Base-by-base conservation (phyloP, 2,888 invertebrate genomes). In the Drosophila aldrichi region DNA sequence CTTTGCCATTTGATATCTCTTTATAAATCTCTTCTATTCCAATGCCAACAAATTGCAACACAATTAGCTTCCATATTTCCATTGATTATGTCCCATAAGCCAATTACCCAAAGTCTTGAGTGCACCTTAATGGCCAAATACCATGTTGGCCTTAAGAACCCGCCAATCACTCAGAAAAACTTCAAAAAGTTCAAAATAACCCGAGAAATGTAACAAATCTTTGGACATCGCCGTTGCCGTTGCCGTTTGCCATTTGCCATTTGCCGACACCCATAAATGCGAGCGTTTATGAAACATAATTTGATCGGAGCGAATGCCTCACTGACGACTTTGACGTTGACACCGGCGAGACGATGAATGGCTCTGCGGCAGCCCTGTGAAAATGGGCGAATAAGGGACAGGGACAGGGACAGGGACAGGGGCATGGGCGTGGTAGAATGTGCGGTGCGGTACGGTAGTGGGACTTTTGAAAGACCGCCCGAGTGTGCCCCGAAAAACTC, bases 271-370 rank as follows among this genome's bases (percentile, higher is more conserved):
- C 87, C 87, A 89, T 84, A 91, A 90, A 91, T 90, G 86, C 82
- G 83, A 91, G 82, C 90, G 89, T 91, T 91, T 91, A 90, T 90
- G 90, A 91, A 91, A 90, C 92, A 91, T 91, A 91, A 90, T 91
- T 91, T 91, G 86, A 86, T 79, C 91, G 70, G 68, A 60, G 55
- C 82, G 88, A 89, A 89, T 89, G 86, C 90, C 79, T 70, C 44
- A 61, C 51, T 77, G 89, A 81, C 86, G 71, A 63, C 70, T 66
- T 68, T 70, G 77, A 74, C 82, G 60, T 79, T 74, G 86, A 81
- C 85, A 77, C 59, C 54, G 67, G 48, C 69, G 55, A 63, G 62
- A 72, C 29, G 77, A 75, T 65, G 64, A 43, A 34, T 46, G 54
- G 48, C 46, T 32, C 10, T 32, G 32, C 32, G 32, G 32, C 32